phyloP scores from a whole-genome alignment of 2,797 vertebrate species.

The Simalia tracyae region DNA sequence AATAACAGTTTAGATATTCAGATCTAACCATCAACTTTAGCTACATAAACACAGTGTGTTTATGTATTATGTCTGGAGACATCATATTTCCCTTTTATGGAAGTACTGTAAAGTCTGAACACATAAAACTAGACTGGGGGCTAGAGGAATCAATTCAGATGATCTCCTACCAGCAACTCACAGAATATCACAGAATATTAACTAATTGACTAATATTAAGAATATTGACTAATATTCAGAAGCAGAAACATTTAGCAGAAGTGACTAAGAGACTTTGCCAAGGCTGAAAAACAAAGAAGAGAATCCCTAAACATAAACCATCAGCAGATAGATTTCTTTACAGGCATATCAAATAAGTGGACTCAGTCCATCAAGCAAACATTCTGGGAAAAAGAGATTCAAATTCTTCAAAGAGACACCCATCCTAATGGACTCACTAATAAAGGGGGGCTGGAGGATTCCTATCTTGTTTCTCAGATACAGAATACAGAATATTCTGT shows the following conservation, averaged over 20 bases:
- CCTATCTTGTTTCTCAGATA: background rate
- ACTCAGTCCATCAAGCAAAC: background rate
- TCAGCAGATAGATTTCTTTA: background rate
- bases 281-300: background rate
- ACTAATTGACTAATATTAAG: background rate
- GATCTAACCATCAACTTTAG: background rate
- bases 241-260: background rate
- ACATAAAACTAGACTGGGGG: background rate
- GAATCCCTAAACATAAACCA: background rate
- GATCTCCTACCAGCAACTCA: background rate
- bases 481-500: background rate
- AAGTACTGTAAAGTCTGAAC: background rate
- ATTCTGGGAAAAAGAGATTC: background rate
- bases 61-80: background rate
- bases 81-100: background rate
- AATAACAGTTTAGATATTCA: background rate
- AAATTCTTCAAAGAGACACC: background rate
- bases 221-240: background rate
- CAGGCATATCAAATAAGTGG: background rate
- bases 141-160: background rate
- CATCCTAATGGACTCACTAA: background rate
- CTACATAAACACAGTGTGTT: background rate
- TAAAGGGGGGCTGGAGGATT: background rate
- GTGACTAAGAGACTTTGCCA: background rate
- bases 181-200: background rate